Evolutionary conservation across 2,888 invertebrate species (phyloP).

Genomic region (Ochropleura leucogaster): DNA sequence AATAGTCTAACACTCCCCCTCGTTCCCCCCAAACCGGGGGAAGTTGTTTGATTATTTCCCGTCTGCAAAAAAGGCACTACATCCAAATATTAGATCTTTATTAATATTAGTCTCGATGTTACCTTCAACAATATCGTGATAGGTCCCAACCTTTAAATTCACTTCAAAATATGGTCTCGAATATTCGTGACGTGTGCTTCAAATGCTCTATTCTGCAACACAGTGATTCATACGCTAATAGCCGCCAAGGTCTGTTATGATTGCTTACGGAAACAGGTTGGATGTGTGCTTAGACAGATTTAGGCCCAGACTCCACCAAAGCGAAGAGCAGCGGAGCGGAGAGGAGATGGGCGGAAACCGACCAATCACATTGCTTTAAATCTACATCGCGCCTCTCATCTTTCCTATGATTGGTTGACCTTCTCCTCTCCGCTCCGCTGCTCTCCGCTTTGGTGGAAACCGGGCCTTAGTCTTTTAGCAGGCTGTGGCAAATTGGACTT

Average conservation of each 20-base stretch:
- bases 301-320: no score
- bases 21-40: no score
- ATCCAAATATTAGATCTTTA: neutral
- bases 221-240: conserved; percentile 51
- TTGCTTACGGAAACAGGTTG: conserved; percentile 39
- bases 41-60: no score
- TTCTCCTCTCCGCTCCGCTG: no score
- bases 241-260: conserved; percentile 56
- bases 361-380: no score
- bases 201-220: conserved; percentile 20
- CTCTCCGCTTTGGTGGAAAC: no score
- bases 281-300: conserved; percentile 24
- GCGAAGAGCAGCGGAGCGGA: no score
- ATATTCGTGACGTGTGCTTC: conserved; percentile 27
- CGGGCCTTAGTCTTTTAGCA: conserved; percentile 21
- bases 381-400: no score
- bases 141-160: conserved; percentile 33
- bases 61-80: no score
- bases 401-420: no score
- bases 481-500: conserved; percentile 8
- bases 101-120: neutral
- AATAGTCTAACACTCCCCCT: no score
- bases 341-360: no score
- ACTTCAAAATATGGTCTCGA: conserved; percentile 29
- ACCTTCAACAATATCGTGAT: conserved; percentile 34